Conservation (phyloP, 2,797 vertebrate species). For the Xyrichtys novacula region DNA sequence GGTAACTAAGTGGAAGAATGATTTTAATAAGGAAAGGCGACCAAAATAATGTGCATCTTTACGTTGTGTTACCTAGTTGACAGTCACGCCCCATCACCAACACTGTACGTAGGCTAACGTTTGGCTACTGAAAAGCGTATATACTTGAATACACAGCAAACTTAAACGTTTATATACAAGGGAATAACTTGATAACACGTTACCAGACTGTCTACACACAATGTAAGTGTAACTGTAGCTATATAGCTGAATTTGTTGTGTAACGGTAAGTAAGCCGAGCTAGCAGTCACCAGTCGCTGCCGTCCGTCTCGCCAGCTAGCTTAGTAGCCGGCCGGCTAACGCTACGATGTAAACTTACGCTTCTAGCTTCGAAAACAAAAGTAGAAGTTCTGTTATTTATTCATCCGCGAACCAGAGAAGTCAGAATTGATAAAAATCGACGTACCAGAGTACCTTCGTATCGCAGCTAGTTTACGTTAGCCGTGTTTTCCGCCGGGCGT, state of each 20-base stretch:
- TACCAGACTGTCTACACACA: accelerated
- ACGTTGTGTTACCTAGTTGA: constrained; percentile 8
- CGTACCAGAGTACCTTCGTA: constrained; percentile 60
- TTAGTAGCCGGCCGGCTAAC: constrained; percentile 47
- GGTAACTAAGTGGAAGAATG: too few species aligned
- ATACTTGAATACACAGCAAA: not conserved
- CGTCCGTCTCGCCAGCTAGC: constrained; percentile 55
- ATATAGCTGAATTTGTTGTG: not conserved
- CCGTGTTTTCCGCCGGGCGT: constrained; percentile 79
- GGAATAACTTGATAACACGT: accelerated
- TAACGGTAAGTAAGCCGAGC: constrained; percentile 25
- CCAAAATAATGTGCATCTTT: not conserved
- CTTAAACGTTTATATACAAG: not conserved
- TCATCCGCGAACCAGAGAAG: accelerated
- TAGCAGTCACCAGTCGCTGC: constrained; percentile 39
- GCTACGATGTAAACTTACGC: constrained; percentile 22
- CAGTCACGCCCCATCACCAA: constrained; percentile 68
- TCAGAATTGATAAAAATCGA: not conserved
- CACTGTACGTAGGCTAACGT: constrained; percentile 44
- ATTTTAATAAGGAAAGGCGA: not conserved
- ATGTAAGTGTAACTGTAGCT: too few species aligned
- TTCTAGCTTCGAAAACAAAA: not conserved
- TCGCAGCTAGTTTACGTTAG: constrained; percentile 39
- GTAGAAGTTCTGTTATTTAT: not conserved
- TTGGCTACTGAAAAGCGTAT: constrained; percentile 10